Conservation (phyloP, 2,888 invertebrate species). For the Colostygia pectinataria region DNA sequence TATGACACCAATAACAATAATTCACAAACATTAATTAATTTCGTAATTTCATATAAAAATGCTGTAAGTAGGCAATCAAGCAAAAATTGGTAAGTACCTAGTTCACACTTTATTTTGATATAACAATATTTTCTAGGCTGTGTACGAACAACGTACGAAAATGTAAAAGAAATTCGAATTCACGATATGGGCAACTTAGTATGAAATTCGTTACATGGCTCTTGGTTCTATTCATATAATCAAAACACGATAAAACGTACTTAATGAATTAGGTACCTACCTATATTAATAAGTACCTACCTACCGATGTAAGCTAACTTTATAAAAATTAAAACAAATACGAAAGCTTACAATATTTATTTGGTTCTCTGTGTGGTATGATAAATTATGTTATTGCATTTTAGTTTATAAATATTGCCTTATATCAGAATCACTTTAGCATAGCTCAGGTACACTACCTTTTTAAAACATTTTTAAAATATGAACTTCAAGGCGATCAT, state of each 20-base stretch:
- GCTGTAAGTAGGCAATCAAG: too few species aligned
- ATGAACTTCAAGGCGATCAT: too few species aligned
- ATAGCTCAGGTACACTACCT: neutral
- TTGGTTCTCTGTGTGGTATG: neutral
- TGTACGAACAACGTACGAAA: neutral
- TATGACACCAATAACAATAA: neutral
- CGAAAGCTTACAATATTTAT: conserved; percentile 2
- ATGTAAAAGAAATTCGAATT: neutral
- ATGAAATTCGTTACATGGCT: neutral
- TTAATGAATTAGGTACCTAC: neutral
- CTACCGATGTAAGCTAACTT: neutral
- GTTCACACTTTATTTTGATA: too few species aligned
- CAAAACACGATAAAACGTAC: neutral
- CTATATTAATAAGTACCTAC: neutral
- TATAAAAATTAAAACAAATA: conserved; percentile 1
- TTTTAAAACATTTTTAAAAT: too few species aligned
- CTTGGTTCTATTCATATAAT: neutral
- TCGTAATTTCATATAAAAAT: conserved; percentile 20
- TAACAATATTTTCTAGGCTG: too few species aligned
- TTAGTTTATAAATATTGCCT: neutral
- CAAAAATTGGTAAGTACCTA: too few species aligned
- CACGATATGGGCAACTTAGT: neutral
- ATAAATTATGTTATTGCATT: neutral
- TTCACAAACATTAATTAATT: neutral
- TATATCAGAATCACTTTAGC: conserved; percentile 1